Conservation (phyloP, 2,113 vertebrate species). For the Gavialis gangeticus region DNA sequence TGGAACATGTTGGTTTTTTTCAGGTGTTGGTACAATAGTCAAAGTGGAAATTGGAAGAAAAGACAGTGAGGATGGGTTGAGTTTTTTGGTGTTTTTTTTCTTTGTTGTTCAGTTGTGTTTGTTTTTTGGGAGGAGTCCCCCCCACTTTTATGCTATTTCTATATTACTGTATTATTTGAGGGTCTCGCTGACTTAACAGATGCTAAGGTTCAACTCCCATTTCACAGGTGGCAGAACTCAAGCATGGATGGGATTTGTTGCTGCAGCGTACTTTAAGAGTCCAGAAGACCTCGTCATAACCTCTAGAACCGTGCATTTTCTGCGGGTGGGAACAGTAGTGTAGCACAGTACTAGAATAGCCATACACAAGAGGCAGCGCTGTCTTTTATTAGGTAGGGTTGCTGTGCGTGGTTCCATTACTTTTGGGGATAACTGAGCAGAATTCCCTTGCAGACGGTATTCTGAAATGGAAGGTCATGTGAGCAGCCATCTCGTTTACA, state of each 20-base stretch:
- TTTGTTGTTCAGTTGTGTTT: too few relatives aligned
- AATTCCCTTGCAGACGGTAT: not conserved
- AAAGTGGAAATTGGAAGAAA: not conserved
- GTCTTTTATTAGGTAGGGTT: not conserved
- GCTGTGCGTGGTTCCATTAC: not conserved
- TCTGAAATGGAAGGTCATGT: not conserved
- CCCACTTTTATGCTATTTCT: not conserved
- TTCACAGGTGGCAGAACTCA: not conserved
- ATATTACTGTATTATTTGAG: not conserved
- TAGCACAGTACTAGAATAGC: not conserved
- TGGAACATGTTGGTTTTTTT: not conserved
- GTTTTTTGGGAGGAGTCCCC: too few relatives aligned
- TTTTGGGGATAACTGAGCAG: not conserved
- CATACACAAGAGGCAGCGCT: not conserved
- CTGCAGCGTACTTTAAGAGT: too few relatives aligned
- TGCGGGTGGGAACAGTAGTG: not conserved
- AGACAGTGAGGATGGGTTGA: too few relatives aligned
- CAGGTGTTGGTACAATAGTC: not conserved
- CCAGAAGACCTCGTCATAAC: too few relatives aligned
- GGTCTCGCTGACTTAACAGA: not conserved
- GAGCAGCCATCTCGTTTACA: rapidly evolving
- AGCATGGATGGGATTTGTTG: not conserved
- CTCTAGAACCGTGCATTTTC: not conserved
- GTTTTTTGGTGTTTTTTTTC: too few relatives aligned
- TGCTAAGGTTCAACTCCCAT: not conserved